These are phyloP conservation scores for Apamea monoglypha DNA, from an alignment of 2,888 invertebrate species.

Conservation along the genomic window DNA sequence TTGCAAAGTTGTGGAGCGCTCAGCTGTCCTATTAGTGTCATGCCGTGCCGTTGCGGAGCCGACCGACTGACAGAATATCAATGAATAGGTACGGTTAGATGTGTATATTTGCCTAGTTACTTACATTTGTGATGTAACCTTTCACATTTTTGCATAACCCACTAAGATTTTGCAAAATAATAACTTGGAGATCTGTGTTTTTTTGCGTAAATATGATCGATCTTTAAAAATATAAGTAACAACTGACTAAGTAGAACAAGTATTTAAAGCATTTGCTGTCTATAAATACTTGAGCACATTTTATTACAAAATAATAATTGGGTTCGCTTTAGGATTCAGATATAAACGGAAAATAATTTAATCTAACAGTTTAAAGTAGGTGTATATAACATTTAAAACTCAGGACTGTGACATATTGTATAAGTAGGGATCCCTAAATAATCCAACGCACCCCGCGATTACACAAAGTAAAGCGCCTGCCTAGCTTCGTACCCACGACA, in stretches of 20 bases:
- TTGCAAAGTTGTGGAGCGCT: slow-evolving; percentile 32
- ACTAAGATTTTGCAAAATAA: not conserved
- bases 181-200: not conserved
- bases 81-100: slow-evolving; percentile 32
- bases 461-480: too few species aligned
- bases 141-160: not conserved
- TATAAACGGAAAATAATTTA: not conserved
- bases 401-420: too few species aligned
- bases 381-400: too few species aligned
- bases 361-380: not conserved
- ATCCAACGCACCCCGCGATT: too few species aligned
- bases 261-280: not conserved
- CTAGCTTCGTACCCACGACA: too few species aligned
- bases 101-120: not conserved
- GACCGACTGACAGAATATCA: slow-evolving; percentile 44
- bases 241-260: not conserved
- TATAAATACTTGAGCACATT: not conserved
- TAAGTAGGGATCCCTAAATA: too few species aligned
- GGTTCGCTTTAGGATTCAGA: not conserved
- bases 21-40: slow-evolving; percentile 58
- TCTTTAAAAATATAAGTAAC: not conserved
- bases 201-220: not conserved
- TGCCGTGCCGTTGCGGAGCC: slow-evolving; percentile 10
- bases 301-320: not conserved
- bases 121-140: not conserved